A percentile compares a stretch with the other conserved stretches of the same genome.
Evolutionary conservation across 2,888 invertebrate genomes (phyloP).

Genomic region (Megaustenia siamemsis): DNA sequence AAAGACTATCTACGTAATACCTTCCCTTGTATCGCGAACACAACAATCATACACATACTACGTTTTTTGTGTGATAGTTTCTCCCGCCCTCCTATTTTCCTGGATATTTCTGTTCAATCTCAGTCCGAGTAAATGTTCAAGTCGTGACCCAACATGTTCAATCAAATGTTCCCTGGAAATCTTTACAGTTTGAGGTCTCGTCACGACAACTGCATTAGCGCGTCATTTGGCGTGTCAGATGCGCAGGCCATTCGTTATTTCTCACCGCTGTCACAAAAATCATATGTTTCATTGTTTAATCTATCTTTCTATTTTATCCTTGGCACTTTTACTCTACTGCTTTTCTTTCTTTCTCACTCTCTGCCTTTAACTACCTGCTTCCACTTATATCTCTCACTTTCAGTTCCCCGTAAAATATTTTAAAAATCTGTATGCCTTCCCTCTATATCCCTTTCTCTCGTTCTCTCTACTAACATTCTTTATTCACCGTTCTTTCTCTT

Average conservation of each 20-base stretch:
- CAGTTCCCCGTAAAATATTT: not conserved
- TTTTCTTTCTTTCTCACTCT: conserved; percentile 11
- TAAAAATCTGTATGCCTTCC: not conserved
- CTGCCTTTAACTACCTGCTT: not conserved
- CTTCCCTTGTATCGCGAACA: not conserved
- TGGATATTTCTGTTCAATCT: not conserved
- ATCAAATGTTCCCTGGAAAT: conserved; percentile 11
- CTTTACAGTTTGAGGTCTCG: conserved; percentile 3
- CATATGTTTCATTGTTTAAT: too few relatives aligned
- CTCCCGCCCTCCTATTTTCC: not conserved
- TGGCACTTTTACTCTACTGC: too few relatives aligned
- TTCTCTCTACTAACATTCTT: too few relatives aligned
- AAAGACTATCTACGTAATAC: not conserved
- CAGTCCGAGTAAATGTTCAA: not conserved
- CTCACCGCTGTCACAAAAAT: too few relatives aligned
- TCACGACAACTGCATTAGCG: conserved; percentile 17
- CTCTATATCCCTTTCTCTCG: too few relatives aligned
- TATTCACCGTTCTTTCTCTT: too few relatives aligned
- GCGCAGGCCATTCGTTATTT: not conserved
- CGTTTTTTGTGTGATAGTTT: not conserved
- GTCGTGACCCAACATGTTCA: conserved; percentile 14
- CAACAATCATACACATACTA: not conserved
- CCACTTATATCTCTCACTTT: not conserved
- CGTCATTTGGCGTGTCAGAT: not conserved
- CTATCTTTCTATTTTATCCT: too few relatives aligned